phyloP scores from a whole-genome alignment of 2,113 vertebrate genomes.

The Caranx ignobilis region DNA sequence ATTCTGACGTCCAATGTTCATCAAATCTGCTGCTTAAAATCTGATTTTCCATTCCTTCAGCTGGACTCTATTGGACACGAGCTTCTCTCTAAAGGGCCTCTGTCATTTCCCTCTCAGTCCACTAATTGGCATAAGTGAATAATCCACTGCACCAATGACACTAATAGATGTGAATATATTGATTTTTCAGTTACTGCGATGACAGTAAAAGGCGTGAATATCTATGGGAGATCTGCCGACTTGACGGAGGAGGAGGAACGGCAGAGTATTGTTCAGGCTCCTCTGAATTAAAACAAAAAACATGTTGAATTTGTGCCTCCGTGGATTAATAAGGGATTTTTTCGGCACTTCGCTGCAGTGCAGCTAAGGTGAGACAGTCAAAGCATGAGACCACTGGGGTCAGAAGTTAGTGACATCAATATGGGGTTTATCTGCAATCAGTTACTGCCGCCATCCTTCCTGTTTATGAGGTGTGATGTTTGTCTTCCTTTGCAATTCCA shows the following conservation, averaged over 20 bases:
- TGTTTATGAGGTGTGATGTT: conserved; percentile 11
- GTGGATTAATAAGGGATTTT: background rate
- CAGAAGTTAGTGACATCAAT: conserved; percentile 22
- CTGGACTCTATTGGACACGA: background rate
- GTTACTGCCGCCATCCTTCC: background rate
- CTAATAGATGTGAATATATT: conserved; percentile 41
- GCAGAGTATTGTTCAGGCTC: background rate
- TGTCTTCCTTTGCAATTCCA: background rate
- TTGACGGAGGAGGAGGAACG: conserved; percentile 28
- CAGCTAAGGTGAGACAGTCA: background rate
- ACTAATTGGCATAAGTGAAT: conserved; percentile 47
- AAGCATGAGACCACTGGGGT: background rate
- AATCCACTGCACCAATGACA: conserved; percentile 28
- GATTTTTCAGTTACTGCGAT: conserved; percentile 46
- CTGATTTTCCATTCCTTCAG: conserved; percentile 5
- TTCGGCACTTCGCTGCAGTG: background rate
- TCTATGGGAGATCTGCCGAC: conserved; percentile 7
- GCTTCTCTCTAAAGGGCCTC: conserved; percentile 31
- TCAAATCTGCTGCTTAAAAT: conserved; percentile 34
- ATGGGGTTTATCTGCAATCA: conserved; percentile 21
- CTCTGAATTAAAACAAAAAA: background rate
- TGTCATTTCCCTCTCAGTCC: conserved; percentile 21
- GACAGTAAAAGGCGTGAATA: conserved; percentile 29
- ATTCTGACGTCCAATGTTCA: conserved; percentile 22
- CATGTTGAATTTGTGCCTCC: background rate